Conservation (phyloP, 1,140 invertebrate species). For the Eriosoma lanigerum region DNA sequence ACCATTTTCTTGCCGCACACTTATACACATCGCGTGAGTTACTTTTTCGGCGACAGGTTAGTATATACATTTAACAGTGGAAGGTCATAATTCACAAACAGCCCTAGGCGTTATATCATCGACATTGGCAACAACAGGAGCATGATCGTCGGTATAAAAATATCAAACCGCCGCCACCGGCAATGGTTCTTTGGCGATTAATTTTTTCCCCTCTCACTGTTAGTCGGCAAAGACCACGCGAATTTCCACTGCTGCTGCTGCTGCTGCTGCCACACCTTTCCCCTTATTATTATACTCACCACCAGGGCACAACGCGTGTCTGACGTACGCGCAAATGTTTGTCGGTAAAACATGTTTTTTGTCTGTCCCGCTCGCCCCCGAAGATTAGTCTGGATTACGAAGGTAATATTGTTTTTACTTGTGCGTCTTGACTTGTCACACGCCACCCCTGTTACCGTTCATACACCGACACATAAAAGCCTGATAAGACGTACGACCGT, state of each 20-base stretch:
- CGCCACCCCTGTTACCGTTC: neutral
- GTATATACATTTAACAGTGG: no score
- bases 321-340: neutral
- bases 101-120: slow-evolving; percentile 19
- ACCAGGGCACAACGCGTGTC: neutral
- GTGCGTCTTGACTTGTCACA: neutral
- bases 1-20: neutral
- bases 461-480: no score
- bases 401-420: slow-evolving; percentile 24
- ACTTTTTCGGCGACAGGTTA: neutral
- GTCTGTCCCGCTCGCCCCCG: neutral
- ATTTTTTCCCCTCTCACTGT: no score
- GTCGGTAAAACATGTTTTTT: neutral
- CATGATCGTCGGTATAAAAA: neutral
- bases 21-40: neutral
- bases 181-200: no score
- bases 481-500: no score
- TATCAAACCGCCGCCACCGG: neutral
- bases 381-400: neutral
- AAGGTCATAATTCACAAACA: slow-evolving; percentile 24
- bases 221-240: no score
- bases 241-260: no score
- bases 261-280: no score
- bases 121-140: neutral
- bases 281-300: no score